These are phyloP conservation scores for Ciconia stormi DNA, from an alignment of 2,113 vertebrate species.

Conservation along the genomic window DNA sequence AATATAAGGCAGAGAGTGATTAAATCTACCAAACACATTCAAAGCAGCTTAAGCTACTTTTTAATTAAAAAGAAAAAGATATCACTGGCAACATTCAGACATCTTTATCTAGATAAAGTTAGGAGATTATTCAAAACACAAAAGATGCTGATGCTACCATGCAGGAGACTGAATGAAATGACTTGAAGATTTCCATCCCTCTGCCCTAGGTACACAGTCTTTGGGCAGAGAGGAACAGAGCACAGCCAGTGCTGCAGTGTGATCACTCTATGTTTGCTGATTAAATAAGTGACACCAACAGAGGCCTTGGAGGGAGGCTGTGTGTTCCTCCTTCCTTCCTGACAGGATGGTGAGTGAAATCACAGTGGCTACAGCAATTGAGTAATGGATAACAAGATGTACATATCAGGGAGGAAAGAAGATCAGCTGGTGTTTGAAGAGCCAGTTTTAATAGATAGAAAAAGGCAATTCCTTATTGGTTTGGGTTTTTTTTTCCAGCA, in stretches of 20 bases:
- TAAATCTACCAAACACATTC: slow-evolving; percentile 78
- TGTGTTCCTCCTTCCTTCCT: slow-evolving; percentile 51
- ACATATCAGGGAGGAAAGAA: neutral
- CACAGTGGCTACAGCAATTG: neutral
- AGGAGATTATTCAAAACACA: slow-evolving; percentile 63
- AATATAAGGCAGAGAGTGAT: slow-evolving; percentile 78
- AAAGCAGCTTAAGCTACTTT: slow-evolving; percentile 79
- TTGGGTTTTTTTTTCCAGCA: neutral
- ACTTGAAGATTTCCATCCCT: neutral
- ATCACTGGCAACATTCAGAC: slow-evolving; percentile 76
- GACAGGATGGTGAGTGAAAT: slow-evolving; percentile 34
- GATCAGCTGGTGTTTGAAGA: neutral
- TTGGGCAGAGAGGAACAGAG: neutral
- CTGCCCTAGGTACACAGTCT: neutral
- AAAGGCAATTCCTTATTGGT: neutral
- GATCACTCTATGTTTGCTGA: slow-evolving; percentile 25
- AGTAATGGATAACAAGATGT: neutral
- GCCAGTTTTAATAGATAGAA: neutral
- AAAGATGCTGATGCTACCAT: slow-evolving; percentile 33
- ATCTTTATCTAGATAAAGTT: slow-evolving; percentile 73
- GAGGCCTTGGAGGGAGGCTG: slow-evolving; percentile 21
- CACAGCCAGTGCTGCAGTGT: neutral
- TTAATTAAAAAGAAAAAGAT: slow-evolving; percentile 81
- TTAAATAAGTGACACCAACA: slow-evolving; percentile 51
- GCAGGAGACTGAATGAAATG: neutral